Percentiles rank a stretch among this genome's conserved stretches.
These are phyloP conservation scores for Apotomis capreana DNA, from an alignment of 2,888 invertebrate species.

Conservation along the genomic window DNA sequence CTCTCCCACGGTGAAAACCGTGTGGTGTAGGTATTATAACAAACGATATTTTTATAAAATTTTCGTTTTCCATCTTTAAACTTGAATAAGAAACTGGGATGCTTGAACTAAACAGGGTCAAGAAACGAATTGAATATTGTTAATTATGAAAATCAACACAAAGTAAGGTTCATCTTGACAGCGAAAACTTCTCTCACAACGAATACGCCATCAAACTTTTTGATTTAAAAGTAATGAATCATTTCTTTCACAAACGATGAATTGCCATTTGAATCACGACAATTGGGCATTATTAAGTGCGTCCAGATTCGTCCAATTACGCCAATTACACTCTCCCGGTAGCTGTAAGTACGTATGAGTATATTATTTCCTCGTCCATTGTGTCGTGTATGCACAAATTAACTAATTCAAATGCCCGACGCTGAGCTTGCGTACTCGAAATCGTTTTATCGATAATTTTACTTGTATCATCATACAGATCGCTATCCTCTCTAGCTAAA, in stretches of 20 bases:
- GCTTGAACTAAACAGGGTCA: background rate
- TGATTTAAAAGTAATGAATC: conserved; percentile 76
- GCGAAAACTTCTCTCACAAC: conserved; percentile 33
- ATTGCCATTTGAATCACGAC: conserved; percentile 80
- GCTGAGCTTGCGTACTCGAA: conserved; percentile 44
- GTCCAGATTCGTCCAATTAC: conserved; percentile 82
- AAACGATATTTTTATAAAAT: too few species aligned
- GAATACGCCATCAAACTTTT: conserved; percentile 58
- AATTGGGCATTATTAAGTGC: conserved; percentile 80
- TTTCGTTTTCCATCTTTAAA: too few species aligned
- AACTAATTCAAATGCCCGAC: conserved; percentile 72
- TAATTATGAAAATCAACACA: conserved; percentile 9
- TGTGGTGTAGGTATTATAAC: too few species aligned
- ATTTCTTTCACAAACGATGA: conserved; percentile 79
- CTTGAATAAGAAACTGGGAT: background rate
- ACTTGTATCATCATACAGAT: background rate
- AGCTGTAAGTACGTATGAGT: conserved; percentile 66
- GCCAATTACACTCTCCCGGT: conserved; percentile 81
- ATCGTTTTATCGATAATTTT: conserved; percentile 54
- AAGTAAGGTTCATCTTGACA: conserved; percentile 18
- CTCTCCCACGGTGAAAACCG: too few species aligned
- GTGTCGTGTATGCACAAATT: conserved; percentile 81
- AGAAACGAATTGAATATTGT: background rate
- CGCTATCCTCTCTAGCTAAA: background rate
- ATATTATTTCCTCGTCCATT: conserved; percentile 81